Percentiles rank a stretch among this genome's conserved stretches.
These are phyloP conservation scores for Tipula vernalis DNA, from an alignment of 2,888 invertebrate species.

Conservation along the genomic window DNA sequence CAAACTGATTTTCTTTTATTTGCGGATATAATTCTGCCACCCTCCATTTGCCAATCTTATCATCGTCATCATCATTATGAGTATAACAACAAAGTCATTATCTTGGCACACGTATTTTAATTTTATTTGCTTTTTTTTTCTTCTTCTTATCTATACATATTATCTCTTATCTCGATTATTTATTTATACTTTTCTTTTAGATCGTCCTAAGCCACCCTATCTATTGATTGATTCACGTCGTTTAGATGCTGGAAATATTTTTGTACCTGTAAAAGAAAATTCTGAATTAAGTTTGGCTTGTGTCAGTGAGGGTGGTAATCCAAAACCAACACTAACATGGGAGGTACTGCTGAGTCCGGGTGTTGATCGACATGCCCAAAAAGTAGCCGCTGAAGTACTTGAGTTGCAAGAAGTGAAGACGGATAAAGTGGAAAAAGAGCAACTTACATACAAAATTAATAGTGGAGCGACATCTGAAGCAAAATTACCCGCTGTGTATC, in stretches of 20 bases:
- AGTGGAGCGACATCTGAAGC: constrained; percentile 48
- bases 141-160: too few relatives aligned
- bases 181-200: constrained; percentile 33
- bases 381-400: constrained; percentile 37
- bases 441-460: constrained; percentile 31
- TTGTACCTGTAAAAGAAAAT: constrained; percentile 78
- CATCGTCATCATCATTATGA: constrained; percentile 4
- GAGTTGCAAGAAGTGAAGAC: constrained; percentile 35
- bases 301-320: constrained; percentile 73
- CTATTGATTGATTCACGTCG: constrained; percentile 75
- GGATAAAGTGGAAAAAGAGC: constrained; percentile 34
- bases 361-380: constrained; percentile 44
- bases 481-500: constrained; percentile 57
- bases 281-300: constrained; percentile 70
- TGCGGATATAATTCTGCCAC: not conserved
- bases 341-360: constrained; percentile 39
- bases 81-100: not conserved
- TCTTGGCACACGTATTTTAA: constrained; percentile 4
- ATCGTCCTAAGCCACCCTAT: constrained; percentile 73
- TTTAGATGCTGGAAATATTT: constrained; percentile 73
- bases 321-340: constrained; percentile 44
- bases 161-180: not conserved
- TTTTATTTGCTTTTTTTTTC: not conserved
- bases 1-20: not conserved
- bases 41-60: not conserved